A percentile compares a stretch with the other conserved stretches of the same genome.
Conservation (phyloP, 92 coral and sea anemone genomes). For the Diadumene lineata region DNA sequence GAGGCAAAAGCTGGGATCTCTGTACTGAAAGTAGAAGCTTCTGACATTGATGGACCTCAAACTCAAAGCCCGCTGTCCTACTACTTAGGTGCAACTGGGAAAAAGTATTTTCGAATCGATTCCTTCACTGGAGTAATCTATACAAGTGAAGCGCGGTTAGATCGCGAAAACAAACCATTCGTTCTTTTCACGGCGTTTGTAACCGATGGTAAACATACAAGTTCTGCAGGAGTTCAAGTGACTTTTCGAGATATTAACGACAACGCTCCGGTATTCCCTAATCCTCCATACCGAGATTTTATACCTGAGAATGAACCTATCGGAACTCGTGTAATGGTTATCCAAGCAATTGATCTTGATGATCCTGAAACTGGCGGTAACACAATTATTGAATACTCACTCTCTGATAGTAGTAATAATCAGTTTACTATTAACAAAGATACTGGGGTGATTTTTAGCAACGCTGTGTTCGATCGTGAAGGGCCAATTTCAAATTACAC, state of each 20-base stretch:
- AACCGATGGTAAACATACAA: constrained; percentile 57
- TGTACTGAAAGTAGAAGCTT: constrained; percentile 60
- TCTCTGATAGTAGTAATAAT: constrained; percentile 69
- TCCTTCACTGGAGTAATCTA: constrained; percentile 62
- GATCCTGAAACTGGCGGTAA: constrained; percentile 61
- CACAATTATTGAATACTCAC: constrained; percentile 63
- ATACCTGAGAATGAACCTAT: constrained; percentile 65
- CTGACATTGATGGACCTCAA: constrained; percentile 61
- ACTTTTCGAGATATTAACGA: constrained; percentile 73
- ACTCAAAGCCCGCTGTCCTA: constrained; percentile 57
- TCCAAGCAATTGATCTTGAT: constrained; percentile 85
- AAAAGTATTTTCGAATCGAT: constrained; percentile 65
- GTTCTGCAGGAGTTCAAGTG: constrained; percentile 71
- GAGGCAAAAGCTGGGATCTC: constrained; percentile 48
- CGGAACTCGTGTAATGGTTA: constrained; percentile 74
- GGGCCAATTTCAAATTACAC: constrained; percentile 34
- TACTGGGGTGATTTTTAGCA: constrained; percentile 57
- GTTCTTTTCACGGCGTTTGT: constrained; percentile 69
- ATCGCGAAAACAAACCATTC: constrained; percentile 67
- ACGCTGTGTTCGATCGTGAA: constrained; percentile 71
- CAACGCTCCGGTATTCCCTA: constrained; percentile 73
- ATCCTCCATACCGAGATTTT: constrained; percentile 73
- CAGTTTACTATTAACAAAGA: constrained; percentile 58
- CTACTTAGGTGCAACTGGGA: constrained; percentile 55
- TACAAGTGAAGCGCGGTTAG: constrained; percentile 52